These are phyloP conservation scores for Epistrophe eligans DNA, from an alignment of 2,888 invertebrate genomes.

Conservation along the genomic window DNA sequence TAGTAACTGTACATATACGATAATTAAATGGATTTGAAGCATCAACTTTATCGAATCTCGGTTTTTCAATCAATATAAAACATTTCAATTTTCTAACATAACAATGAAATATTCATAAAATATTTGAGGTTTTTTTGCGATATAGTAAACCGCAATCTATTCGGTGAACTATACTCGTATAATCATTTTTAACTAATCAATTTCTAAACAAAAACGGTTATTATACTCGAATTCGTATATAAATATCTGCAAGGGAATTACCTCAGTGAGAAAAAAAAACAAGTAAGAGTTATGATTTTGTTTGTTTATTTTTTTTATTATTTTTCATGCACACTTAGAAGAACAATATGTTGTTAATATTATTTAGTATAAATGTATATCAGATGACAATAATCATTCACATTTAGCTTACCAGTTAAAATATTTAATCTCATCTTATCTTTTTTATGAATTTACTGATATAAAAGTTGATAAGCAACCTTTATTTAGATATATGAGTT, in stretches of 20 bases:
- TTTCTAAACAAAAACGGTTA: too few species aligned
- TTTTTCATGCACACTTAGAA: too few species aligned
- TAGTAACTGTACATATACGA: too few species aligned
- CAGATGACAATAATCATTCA: background rate
- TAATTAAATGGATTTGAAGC: background rate
- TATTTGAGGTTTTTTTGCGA: too few species aligned
- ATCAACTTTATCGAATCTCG: background rate
- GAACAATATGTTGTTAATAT: background rate
- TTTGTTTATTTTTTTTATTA: too few species aligned
- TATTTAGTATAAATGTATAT: too few species aligned
- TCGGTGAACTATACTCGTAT: background rate
- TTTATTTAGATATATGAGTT: background rate
- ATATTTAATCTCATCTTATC: conserved; percentile 12
- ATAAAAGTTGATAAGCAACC: background rate
- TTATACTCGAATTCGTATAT: too few species aligned
- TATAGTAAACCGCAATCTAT: background rate
- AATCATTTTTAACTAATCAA: background rate
- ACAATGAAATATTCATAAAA: background rate
- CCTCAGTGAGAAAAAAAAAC: too few species aligned
- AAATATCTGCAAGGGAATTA: too few species aligned
- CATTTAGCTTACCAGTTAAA: background rate
- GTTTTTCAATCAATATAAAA: background rate
- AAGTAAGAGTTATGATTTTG: too few species aligned
- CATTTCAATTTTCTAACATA: background rate
- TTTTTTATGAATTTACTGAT: background rate